Percentiles rank a stretch among this genome's conserved stretches.
Evolutionary conservation across 2,888 invertebrate genomes (phyloP).

Genomic region (Tenthredo scrophulariae): DNA sequence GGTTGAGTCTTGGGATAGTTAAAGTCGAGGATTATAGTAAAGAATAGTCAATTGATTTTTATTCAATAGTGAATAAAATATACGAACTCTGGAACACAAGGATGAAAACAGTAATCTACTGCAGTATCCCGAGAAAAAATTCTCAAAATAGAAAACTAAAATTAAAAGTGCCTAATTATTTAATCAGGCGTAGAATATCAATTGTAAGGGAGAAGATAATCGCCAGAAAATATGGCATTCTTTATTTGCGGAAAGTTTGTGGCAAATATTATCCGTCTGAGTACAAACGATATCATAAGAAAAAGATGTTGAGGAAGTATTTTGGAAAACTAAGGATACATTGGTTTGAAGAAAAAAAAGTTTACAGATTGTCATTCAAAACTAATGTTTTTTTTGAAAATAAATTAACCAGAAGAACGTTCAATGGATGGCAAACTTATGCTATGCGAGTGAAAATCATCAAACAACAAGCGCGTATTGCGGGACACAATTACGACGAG

Average conservation of each 20-base stretch:
- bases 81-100: neutral
- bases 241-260: slow-evolving; percentile 28
- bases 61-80: neutral
- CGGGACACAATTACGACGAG: neutral
- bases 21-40: neutral
- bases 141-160: neutral
- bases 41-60: neutral
- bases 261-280: slow-evolving; percentile 34
- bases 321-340: neutral
- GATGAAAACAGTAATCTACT: slow-evolving; percentile 30
- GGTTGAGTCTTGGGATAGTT: neutral
- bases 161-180: slow-evolving; percentile 19
- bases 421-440: neutral
- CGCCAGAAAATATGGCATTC: slow-evolving; percentile 26
- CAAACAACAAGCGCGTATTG: neutral
- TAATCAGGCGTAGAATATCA: slow-evolving; percentile 1
- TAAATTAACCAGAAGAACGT: neutral
- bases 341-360: slow-evolving; percentile 32
- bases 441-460: neutral
- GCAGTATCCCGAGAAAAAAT: neutral
- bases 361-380: slow-evolving; percentile 26
- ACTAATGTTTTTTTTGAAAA: neutral
- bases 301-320: neutral
- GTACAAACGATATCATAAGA: neutral
- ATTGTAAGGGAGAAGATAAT: slow-evolving; percentile 29